These are phyloP conservation scores for Heliocidaris tuberculata DNA, from an alignment of 35 echinoderm and acorn worm species.

Conservation along the genomic window DNA sequence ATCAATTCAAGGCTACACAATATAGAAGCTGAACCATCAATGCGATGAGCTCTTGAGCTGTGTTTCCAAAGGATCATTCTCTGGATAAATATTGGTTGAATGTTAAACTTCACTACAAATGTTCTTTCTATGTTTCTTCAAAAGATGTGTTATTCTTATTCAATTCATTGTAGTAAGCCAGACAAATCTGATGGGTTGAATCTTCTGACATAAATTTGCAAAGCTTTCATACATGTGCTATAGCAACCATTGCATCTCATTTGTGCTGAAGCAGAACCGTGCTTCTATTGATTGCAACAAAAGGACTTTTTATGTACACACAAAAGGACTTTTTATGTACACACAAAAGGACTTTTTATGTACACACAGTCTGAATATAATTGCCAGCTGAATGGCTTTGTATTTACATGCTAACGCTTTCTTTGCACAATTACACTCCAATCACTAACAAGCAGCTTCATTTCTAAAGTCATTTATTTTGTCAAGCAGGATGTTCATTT, in stretches of 20 bases:
- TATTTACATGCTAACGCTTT: neutral
- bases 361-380: neutral
- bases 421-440: neutral
- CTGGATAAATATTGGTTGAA: too few relatives aligned
- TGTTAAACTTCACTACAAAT: neutral
- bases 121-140: neutral
- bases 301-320: neutral
- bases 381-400: neutral
- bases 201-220: neutral
- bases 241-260: neutral
- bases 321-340: neutral
- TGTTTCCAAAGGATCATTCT: too few relatives aligned
- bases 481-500: neutral
- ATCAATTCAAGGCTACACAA: neutral
- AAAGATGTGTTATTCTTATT: neutral
- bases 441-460: neutral
- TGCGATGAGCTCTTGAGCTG: neutral
- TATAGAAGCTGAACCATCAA: neutral
- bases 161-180: neutral
- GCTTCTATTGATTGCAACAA: neutral
- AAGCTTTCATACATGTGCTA: neutral
- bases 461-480: neutral
- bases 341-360: neutral
- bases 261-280: neutral
- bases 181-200: neutral